phyloP scores from a whole-genome alignment of 2,888 invertebrate species.

The Girardia tigrina region DNA sequence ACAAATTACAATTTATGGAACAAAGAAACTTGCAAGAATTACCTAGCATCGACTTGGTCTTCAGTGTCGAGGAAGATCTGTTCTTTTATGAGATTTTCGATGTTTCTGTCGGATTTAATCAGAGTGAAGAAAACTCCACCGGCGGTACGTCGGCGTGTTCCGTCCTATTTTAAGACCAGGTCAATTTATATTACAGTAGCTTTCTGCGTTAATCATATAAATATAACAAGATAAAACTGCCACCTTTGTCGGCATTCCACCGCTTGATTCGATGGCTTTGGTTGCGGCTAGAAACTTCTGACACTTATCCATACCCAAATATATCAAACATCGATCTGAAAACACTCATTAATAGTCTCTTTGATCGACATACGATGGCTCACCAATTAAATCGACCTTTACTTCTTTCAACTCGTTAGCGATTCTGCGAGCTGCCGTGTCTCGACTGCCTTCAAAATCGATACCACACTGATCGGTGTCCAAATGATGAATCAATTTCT shows the following conservation, averaged over 20 bases:
- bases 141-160: neutral
- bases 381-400: neutral
- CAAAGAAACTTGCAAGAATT: no score
- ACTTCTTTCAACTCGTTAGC: neutral
- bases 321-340: neutral
- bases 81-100: neutral
- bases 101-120: constrained; percentile 1
- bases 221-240: neutral
- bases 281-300: neutral
- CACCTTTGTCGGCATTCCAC: neutral
- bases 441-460: neutral
- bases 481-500: neutral
- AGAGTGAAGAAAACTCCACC: constrained; percentile 1
- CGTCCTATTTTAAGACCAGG: neutral
- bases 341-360: neutral
- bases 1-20: no score
- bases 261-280: neutral
- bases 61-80: neutral
- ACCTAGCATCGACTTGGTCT: neutral
- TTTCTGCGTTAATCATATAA: neutral
- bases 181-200: neutral
- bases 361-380: neutral
- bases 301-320: neutral
- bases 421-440: constrained; percentile 1
- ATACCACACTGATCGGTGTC: neutral